Evolutionary conservation across 2,888 invertebrate species (phyloP).

Genomic region (Synanthedon formicaeformis): DNA sequence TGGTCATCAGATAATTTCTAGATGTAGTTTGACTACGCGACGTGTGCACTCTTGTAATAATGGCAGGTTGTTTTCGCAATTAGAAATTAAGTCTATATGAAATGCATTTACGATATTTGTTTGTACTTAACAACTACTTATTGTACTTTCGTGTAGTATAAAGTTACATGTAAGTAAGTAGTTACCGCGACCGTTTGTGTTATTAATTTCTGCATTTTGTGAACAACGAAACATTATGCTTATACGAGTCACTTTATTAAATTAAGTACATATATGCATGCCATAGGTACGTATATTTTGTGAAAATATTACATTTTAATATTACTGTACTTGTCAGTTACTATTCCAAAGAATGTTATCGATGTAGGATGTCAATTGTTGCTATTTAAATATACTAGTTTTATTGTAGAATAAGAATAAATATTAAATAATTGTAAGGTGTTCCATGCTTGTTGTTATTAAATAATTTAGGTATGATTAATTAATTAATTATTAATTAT

Average conservation of each 20-base stretch:
- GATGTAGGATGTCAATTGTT: constrained; percentile 6
- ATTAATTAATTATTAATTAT: background rate
- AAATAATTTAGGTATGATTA: background rate
- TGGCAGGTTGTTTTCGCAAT: background rate
- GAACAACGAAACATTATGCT: background rate
- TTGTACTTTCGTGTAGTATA: background rate
- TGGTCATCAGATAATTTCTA: constrained; percentile 23
- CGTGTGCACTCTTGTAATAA: constrained; percentile 18
- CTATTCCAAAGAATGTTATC: constrained; percentile 2
- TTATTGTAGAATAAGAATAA: background rate
- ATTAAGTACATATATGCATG: background rate
- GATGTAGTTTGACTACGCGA: constrained; percentile 41
- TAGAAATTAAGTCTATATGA: background rate
- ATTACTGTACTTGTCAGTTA: constrained; percentile 2
- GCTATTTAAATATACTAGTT: background rate
- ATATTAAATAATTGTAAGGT: background rate
- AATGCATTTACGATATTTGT: background rate
- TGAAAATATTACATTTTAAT: background rate
- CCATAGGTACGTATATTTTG: background rate
- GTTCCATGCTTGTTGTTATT: background rate
- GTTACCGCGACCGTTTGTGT: background rate
- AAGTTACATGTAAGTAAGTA: background rate
- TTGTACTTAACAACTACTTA: background rate
- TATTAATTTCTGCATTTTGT: background rate
- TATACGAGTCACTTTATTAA: background rate